Evolutionary conservation across 2,113 vertebrate species (phyloP).

Genomic region (Xiphophorus couchianus): DNA sequence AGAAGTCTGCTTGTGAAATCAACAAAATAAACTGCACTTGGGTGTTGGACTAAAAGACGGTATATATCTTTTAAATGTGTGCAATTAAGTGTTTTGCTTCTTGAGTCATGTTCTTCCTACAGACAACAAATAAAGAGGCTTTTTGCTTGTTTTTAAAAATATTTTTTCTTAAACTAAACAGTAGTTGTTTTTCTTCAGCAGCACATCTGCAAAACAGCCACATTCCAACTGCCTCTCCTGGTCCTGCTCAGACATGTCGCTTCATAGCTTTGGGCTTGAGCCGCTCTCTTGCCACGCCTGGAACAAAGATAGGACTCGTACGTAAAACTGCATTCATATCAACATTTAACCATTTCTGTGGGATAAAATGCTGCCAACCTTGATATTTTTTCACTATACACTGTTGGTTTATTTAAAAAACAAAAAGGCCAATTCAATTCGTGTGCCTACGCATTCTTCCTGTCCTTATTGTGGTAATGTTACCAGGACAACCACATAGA

Average conservation of each 20-base stretch:
- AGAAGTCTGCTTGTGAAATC: neutral
- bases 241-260: slow-evolving; percentile 79
- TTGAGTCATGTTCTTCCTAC: neutral
- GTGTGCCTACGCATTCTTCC: slow-evolving; percentile 26
- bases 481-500: slow-evolving; percentile 29
- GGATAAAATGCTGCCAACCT: neutral
- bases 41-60: no score
- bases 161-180: neutral
- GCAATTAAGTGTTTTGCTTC: neutral
- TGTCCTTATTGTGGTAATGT: slow-evolving; percentile 50
- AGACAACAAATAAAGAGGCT: neutral
- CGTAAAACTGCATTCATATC: slow-evolving; percentile 48
- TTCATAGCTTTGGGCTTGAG: slow-evolving; percentile 82
- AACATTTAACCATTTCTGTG: neutral
- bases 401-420: neutral
- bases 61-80: no score
- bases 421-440: neutral
- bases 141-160: neutral
- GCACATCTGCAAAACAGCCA: slow-evolving; percentile 26
- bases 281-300: slow-evolving; percentile 85
- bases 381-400: neutral
- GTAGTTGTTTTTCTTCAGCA: slow-evolving; percentile 6
- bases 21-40: neutral
- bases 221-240: slow-evolving; percentile 70
- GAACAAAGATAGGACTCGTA: slow-evolving; percentile 84